phyloP scores from a whole-genome alignment of 2,888 invertebrate genomes.

The Bimastos eiseni region DNA sequence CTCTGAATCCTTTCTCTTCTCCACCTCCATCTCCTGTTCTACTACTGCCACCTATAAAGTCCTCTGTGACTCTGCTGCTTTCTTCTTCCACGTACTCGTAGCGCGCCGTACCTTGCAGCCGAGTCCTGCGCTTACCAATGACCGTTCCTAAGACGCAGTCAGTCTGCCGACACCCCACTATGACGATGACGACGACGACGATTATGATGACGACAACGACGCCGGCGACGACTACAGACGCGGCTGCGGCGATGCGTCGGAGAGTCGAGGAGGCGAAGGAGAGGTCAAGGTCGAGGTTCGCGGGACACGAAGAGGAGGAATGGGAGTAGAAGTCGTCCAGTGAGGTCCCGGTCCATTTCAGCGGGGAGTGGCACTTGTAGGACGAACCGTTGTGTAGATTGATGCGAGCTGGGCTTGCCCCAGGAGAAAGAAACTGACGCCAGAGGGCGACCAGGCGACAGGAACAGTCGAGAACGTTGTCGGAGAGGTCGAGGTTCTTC shows the following conservation, averaged over 20 bases:
- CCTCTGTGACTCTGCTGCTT: not conserved
- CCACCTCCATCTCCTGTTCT: not conserved
- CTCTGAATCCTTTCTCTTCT: not conserved
- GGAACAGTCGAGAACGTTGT: constrained; percentile 9
- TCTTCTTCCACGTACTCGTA: not conserved
- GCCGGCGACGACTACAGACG: not conserved
- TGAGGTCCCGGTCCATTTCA: not conserved
- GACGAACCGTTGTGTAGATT: not conserved
- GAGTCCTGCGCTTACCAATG: not conserved
- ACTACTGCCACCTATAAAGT: too few relatives aligned
- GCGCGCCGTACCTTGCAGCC: not conserved
- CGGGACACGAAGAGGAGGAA: not conserved
- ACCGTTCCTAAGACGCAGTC: not conserved
- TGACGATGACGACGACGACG: not conserved
- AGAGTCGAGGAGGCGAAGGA: not conserved
- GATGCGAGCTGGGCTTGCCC: not conserved
- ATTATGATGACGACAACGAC: not conserved
- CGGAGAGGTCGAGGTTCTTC: constrained; percentile 3
- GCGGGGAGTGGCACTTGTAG: constrained; percentile 9
- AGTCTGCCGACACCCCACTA: not conserved
- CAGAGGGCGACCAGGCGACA: not conserved
- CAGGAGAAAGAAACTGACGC: not conserved
- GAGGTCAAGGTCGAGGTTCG: not conserved
- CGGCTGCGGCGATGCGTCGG: not conserved
- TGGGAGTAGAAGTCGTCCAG: constrained; percentile 13